Conservation (phyloP, 2,113 vertebrate genomes). For the Egretta garzetta region DNA sequence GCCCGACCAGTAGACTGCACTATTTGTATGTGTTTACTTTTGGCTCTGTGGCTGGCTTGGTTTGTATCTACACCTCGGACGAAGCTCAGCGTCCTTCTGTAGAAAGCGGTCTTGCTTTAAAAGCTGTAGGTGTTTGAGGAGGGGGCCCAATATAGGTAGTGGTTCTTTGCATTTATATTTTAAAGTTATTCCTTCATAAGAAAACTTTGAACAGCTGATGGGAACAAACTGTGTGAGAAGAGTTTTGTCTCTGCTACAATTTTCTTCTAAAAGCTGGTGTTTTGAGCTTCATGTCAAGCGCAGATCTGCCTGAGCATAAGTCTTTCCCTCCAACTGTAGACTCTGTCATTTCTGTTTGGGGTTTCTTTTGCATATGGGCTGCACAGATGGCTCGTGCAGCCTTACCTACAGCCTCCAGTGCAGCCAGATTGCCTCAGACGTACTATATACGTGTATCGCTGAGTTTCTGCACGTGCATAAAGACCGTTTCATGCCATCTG, state of each 20-base stretch:
- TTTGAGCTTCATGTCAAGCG: neutral
- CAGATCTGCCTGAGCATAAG: neutral
- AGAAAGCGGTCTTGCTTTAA: neutral
- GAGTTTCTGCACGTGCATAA: neutral
- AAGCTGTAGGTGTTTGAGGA: neutral
- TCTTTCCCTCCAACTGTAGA: neutral
- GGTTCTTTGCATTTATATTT: neutral
- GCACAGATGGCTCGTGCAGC: neutral
- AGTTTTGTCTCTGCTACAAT: neutral
- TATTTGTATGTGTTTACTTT: neutral
- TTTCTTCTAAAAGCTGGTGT: neutral
- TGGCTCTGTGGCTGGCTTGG: neutral
- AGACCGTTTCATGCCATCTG: neutral
- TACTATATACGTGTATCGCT: neutral
- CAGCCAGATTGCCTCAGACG: neutral
- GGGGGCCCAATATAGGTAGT: neutral
- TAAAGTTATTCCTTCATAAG: neutral
- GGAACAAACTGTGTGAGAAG: neutral
- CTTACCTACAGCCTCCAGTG: neutral
- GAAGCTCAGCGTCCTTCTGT: accelerated
- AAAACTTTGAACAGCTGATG: neutral
- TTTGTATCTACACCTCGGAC: neutral
- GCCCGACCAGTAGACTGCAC: neutral
- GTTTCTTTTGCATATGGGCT: neutral
- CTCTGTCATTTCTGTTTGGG: neutral